Percentiles rank a stretch among this genome's conserved stretches.
These are phyloP conservation scores for Crotalus viridis DNA, from an alignment of 2,113 vertebrate genomes.

Conservation along the genomic window DNA sequence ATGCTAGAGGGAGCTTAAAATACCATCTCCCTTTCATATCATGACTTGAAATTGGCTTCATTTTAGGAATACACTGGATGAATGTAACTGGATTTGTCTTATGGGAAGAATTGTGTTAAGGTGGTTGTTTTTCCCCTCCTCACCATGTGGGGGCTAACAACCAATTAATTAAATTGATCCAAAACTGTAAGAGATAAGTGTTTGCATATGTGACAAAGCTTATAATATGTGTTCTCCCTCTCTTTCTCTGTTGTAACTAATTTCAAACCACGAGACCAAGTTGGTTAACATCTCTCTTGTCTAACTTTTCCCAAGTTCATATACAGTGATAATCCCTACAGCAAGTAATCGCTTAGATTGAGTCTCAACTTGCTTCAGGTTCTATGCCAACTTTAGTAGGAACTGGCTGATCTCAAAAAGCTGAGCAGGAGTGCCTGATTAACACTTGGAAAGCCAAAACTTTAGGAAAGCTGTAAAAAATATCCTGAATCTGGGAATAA, in stretches of 20 bases:
- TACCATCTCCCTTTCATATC: background rate
- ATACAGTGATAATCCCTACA: background rate
- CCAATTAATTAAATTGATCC: conserved; percentile 27
- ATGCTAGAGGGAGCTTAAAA: background rate
- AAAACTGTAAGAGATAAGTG: conserved; percentile 2
- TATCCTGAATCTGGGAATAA: background rate
- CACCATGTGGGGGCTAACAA: conserved; percentile 30
- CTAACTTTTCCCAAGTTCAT: background rate
- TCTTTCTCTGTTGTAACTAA: background rate
- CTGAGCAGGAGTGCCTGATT: background rate
- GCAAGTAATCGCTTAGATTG: background rate
- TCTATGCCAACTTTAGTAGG: background rate
- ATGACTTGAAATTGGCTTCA: background rate
- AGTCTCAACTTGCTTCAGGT: background rate
- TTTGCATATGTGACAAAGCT: background rate
- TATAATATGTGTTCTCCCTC: background rate
- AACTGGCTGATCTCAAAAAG: background rate
- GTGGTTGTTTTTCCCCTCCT: background rate
- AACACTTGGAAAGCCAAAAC: background rate
- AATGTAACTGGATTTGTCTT: conserved; percentile 12
- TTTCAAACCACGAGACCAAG: background rate
- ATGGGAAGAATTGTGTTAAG: background rate
- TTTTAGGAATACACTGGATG: conserved; percentile 20
- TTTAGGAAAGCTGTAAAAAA: background rate
- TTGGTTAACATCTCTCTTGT: background rate